Conservation (phyloP, 1,140 invertebrate genomes). For the Solenopsis invicta region DNA sequence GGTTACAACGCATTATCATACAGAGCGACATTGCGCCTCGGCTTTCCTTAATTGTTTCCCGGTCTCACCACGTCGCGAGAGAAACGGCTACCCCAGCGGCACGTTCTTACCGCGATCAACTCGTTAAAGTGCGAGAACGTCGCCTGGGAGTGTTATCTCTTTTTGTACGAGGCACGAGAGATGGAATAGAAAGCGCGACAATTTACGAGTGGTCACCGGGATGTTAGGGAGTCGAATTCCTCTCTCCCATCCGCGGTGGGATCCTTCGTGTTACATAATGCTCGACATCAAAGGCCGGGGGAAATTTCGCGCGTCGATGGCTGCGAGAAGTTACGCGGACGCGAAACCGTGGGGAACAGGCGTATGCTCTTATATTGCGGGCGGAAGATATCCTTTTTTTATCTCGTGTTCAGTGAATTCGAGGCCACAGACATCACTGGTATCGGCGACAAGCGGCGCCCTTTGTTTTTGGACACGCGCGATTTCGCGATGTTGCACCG, state of each 20-base stretch:
- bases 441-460: constrained; percentile 30
- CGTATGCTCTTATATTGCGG: constrained; percentile 33
- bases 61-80: constrained; percentile 15
- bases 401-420: constrained; percentile 28
- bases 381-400: constrained; percentile 54
- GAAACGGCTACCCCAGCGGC: not conserved
- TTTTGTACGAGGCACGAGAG: constrained; percentile 44
- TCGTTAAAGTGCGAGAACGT: constrained; percentile 66
- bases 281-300: constrained; percentile 68
- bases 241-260: constrained; percentile 21
- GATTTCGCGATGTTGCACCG: constrained; percentile 44
- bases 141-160: constrained; percentile 66
- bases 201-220: constrained; percentile 74
- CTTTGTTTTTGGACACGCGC: constrained; percentile 32
- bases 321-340: constrained; percentile 16
- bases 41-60: constrained; percentile 83
- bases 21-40: constrained; percentile 81
- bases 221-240: constrained; percentile 71
- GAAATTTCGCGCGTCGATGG: constrained; percentile 60
- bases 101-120: constrained; percentile 59
- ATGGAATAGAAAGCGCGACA: constrained; percentile 42
- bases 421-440: constrained; percentile 8
- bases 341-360: constrained; percentile 21
- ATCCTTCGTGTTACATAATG: constrained; percentile 60
- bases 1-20: constrained; percentile 85